phyloP scores from a whole-genome alignment of 2,113 vertebrate genomes.

The Helogale parvula region DNA sequence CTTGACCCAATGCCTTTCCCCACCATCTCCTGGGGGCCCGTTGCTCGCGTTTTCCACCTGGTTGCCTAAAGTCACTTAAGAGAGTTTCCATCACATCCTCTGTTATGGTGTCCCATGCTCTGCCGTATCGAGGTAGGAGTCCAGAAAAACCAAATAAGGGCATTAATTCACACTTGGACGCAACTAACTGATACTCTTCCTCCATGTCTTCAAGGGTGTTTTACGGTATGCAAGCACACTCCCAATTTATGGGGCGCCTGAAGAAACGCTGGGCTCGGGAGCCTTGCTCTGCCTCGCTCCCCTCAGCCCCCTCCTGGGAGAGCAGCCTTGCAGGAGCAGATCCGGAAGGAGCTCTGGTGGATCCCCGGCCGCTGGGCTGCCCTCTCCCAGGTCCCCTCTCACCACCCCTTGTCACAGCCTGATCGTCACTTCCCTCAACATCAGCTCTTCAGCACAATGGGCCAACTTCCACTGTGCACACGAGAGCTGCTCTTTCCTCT shows the following conservation, averaged over 20 bases:
- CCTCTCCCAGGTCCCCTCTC: neutral
- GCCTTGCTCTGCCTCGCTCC: neutral
- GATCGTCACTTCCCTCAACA: neutral
- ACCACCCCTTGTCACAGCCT: neutral
- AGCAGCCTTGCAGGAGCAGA: neutral
- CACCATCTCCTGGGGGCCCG: neutral
- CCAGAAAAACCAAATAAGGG: neutral
- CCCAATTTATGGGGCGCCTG: neutral
- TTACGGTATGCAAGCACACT: neutral
- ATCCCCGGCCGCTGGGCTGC: fast-evolving
- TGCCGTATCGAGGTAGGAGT: neutral
- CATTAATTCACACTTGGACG: neutral
- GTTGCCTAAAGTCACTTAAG: neutral
- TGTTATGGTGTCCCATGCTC: neutral
- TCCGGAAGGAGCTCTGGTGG: neutral
- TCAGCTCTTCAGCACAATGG: neutral
- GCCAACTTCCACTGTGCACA: neutral
- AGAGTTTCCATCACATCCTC: neutral
- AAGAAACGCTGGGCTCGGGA: neutral
- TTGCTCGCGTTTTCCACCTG: neutral
- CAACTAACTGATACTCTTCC: neutral
- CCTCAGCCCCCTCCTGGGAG: neutral
- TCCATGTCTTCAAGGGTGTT: neutral
- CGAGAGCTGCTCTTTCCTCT: neutral
- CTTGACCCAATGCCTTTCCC: neutral